phyloP scores from a whole-genome alignment of 23 tunicate genomes.

The Halocynthia aurantium region DNA sequence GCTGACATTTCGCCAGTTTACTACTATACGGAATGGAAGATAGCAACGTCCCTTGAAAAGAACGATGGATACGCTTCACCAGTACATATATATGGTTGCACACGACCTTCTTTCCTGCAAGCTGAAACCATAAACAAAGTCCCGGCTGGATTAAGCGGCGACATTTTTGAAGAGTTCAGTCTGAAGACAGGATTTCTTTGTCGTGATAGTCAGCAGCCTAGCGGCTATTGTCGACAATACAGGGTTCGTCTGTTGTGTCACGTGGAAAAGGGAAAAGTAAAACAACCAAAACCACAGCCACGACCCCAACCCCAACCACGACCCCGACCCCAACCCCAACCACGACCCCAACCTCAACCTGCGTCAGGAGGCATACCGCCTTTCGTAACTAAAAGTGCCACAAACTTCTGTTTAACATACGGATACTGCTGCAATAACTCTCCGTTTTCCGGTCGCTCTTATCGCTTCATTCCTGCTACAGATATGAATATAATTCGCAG shows the following conservation, averaged over 20 bases:
- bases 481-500: too few relatives aligned
- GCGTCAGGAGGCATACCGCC: too few relatives aligned
- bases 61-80: background rate
- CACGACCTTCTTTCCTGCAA: background rate
- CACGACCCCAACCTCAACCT: too few relatives aligned
- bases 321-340: too few relatives aligned
- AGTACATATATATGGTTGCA: background rate
- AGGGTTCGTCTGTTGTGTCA: slow-evolving; percentile 68
- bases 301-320: too few relatives aligned
- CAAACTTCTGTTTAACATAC: too few relatives aligned
- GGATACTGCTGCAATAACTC: too few relatives aligned
- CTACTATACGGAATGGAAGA: slow-evolving; percentile 16
- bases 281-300: background rate
- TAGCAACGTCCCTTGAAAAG: too few relatives aligned
- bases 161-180: slow-evolving; percentile 59
- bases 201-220: slow-evolving; percentile 44
- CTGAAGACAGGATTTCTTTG: slow-evolving; percentile 53
- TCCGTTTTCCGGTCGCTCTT: too few relatives aligned
- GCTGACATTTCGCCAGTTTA: slow-evolving; percentile 36
- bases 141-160: slow-evolving; percentile 59
- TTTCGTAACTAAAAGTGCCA: too few relatives aligned
- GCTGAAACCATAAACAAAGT: background rate
- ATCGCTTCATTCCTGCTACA: too few relatives aligned
- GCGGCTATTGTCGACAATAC: slow-evolving; percentile 48
- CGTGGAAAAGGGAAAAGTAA: slow-evolving; percentile 11